Conservation (phyloP, 2,113 vertebrate species). For the Amblyornis subalaris region DNA sequence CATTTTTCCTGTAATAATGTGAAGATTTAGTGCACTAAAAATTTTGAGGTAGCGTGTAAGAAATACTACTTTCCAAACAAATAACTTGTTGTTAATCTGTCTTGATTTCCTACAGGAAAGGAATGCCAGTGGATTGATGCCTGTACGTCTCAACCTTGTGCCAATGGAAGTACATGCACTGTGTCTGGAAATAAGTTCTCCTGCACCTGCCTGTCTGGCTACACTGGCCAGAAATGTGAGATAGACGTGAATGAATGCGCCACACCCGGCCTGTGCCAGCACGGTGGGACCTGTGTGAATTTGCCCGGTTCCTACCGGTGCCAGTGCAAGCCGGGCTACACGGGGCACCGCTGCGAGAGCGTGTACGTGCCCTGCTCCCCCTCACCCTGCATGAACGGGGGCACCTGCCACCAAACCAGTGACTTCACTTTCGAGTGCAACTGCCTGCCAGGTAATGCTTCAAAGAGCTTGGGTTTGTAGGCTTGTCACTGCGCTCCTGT, state of each 20-base stretch:
- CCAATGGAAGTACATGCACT: conserved; percentile 81
- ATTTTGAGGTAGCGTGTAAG: background rate
- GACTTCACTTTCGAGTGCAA: conserved; percentile 88
- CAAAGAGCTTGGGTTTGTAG: rapidly evolving
- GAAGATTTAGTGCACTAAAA: background rate
- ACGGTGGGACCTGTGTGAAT: conserved; percentile 81
- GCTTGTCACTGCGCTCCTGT: background rate
- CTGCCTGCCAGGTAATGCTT: conserved; percentile 84
- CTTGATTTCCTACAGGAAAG: conserved; percentile 67
- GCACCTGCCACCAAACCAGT: conserved; percentile 84
- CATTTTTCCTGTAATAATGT: background rate
- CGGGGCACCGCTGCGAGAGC: conserved; percentile 83
- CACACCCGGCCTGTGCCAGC: conserved; percentile 71
- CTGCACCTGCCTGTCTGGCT: conserved; percentile 81
- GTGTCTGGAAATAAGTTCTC: conserved; percentile 78
- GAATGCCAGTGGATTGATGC: conserved; percentile 85
- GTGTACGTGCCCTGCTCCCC: conserved; percentile 83
- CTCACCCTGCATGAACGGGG: conserved; percentile 87
- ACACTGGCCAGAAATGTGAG: conserved; percentile 80
- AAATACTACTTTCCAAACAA: background rate
- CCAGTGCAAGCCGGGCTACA: conserved; percentile 79
- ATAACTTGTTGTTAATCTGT: background rate
- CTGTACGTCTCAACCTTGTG: conserved; percentile 86
- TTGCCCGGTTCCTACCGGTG: conserved; percentile 83
- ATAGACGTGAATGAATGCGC: conserved; percentile 86